Base-by-base conservation (phyloP, 2,797 vertebrate genomes). In the Neoniphon sammara region DNA sequence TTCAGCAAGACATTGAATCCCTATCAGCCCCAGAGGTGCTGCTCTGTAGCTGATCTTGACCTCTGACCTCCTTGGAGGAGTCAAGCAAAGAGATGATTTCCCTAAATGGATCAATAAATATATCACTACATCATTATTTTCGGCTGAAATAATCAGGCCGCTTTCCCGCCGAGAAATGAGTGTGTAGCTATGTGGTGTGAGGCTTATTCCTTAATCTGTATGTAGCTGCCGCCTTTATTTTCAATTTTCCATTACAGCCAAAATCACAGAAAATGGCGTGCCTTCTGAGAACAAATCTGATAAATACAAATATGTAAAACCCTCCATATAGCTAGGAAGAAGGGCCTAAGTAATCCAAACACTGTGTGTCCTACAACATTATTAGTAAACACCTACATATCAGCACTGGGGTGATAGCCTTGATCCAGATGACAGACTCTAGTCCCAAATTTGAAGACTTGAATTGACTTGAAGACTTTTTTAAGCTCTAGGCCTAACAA, bases 281-380 rank as follows among this genome's bases (percentile, higher is more conserved):
- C 53, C 72, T 79, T 63, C 36, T 56, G 52, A 30, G 63, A 59
- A 74, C 14, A 86, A 78, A 75, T 73, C 49, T 56, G n/a, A 85
- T 81, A 63, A 70, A 82, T 85, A 67, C 73, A 57, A 83, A 77
- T 73, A 70, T 87, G 75, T 80, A 80, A 73, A 75, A 30, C 31
- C 54, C 21, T 70, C 74, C 14, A 66, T 57, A 69, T 27, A 27
- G 25, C 25, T 78, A 70, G 7, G 31, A 8, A 1, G 30, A 73
- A 70, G 12, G 53, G 59, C 15, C 27, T 39, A 8, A 0, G 12
- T 54, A 18, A 39, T 69, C 55, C 14, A 50, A 31, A 60, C 36
- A 44, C 31, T 6, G 31, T 31, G 30, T 34, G 31, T 8, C 31
- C 31, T 34, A 34, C 31, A 34, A 6, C 5, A 34, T 34, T 34